Base-by-base conservation (phyloP, 2,113 vertebrate species). In the Protomyctophum bolini region DNA sequence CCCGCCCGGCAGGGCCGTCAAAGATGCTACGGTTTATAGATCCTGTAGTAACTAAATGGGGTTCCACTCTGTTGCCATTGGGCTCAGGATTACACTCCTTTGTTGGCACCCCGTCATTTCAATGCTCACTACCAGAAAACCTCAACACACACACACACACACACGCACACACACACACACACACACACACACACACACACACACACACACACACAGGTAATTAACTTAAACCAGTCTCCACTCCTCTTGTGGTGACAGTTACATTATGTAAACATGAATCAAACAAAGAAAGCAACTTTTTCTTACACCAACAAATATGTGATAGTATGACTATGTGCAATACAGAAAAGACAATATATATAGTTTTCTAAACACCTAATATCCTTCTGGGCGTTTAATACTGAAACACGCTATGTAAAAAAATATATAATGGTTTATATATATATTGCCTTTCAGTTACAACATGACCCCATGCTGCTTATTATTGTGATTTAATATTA, bases 251-350 rank as follows among this genome's bases (percentile, higher is more conserved):
- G 63, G 70, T 75, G 78, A 76, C 15, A 6, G 15, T 45, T 11
- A 41, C 33, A 41, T 3, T 41, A 48, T 49, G 58, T 48, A 63
- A 63, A 76, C 65, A 52, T 12, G 77, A 67, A 14, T 61, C 21
- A 45, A 33, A 46, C 29, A 83, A 91, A 68, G 33, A 49, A 46
- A 60, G 68, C 58, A 85, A 91, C 46, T 15, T 63, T 52, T 77
- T 78, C 74, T 82, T 83, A 77, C 70, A 77, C 33, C 80, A 79
- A 76, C 83, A 79, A 95, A 91, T 90, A 85, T 90, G 91, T 94
- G 92, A 94, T 91, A 77, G 92, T 87, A 87, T 91, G 92, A 94
- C 89, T 93, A 95, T 94, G 97, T 98, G 97, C 97, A 98, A 98
- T 98, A 98, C 85, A 90, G 83, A 91, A 88, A 88, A 84, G 58